Evolutionary conservation across 2,888 invertebrate genomes (phyloP), one percentile per base, ranked within the genome.

Genomic region (Nemotelus pantherinus): DNA sequence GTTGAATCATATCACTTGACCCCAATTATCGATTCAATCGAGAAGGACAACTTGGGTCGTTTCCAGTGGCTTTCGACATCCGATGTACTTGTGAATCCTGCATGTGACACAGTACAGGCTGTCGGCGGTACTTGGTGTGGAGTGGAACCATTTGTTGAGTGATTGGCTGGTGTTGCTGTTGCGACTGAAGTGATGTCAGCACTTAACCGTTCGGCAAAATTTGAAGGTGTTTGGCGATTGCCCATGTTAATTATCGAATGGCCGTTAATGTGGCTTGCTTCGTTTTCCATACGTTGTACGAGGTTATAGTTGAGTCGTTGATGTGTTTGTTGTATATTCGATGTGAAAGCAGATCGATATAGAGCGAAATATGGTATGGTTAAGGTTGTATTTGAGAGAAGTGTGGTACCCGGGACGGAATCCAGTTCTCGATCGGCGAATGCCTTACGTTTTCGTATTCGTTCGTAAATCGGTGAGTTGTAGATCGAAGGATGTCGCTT

Each of bases 1-100:
- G 10, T 47, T 55, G 55, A 50, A 43, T 39, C 55, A 39, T 43
- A 4, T 83, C 86, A 89, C 82, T 89, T 89, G 50, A 90, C 88
- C n/a, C 91, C 91, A 80, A 92, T 92, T 79, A 92, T 91, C n/a
- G 92, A 91, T 83, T 92, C 92, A n/a, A 92, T 92, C 9, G 92
- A 92, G 84, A 85, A 85, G 70, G 84, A 85, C 74, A 85, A 77
- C 80, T 85, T 85, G 48, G 85, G 85, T 80, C 84, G 83, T 80
- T 82, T 82, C 45, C 70, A 81, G 7, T 76, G 50, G 41, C 53
- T 68, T 76, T 76, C 65, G 53, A 64, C 76, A 76, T 76, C 63
- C 53, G 57, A 44, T 9, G 39, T 64, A 76, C 60, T 76, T 45
- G 76, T 43, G 10, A 74, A 9, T 7, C n/a, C 60, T 74, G 74